Evolutionary conservation across 2,888 invertebrate species (phyloP).

Genomic region (Syrphus vitripennis): DNA sequence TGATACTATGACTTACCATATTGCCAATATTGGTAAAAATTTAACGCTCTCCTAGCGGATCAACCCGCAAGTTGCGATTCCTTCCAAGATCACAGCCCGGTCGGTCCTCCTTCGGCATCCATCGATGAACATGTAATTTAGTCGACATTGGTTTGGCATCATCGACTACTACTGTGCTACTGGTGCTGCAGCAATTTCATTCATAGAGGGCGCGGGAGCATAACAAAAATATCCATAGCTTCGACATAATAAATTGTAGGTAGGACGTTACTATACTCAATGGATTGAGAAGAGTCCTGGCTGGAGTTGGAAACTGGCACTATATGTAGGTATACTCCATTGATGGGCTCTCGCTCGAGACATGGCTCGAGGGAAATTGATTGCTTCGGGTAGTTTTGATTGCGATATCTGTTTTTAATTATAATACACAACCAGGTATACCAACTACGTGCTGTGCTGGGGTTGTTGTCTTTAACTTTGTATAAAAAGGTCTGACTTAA

Average conservation of each 20-base stretch:
- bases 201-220: conserved; percentile 66
- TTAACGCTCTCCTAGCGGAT: conserved; percentile 45
- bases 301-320: background rate
- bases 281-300: conserved; percentile 18
- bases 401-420: conserved; percentile 72
- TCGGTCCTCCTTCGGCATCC: conserved; percentile 34
- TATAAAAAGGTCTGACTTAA: background rate
- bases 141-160: conserved; percentile 53
- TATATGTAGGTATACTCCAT: background rate
- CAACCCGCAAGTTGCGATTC: background rate
- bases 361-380: conserved; percentile 65
- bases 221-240: conserved; percentile 36
- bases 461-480: conserved; percentile 7
- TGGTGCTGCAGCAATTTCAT: conserved; percentile 53
- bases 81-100: background rate
- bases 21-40: conserved; percentile 70
- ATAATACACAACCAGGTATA: conserved; percentile 64
- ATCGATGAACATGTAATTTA: conserved; percentile 70
- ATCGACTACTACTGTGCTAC: conserved; percentile 38
- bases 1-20: conserved; percentile 68
- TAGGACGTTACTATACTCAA: conserved; percentile 65
- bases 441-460: conserved; percentile 13
- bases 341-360: conserved; percentile 35
- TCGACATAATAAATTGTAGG: conserved; percentile 65
- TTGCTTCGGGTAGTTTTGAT: conserved; percentile 72